Percentiles rank a stretch among this genome's conserved stretches.
phyloP scores from a whole-genome alignment of 2,888 invertebrate genomes.

The Drosophila prolongata region DNA sequence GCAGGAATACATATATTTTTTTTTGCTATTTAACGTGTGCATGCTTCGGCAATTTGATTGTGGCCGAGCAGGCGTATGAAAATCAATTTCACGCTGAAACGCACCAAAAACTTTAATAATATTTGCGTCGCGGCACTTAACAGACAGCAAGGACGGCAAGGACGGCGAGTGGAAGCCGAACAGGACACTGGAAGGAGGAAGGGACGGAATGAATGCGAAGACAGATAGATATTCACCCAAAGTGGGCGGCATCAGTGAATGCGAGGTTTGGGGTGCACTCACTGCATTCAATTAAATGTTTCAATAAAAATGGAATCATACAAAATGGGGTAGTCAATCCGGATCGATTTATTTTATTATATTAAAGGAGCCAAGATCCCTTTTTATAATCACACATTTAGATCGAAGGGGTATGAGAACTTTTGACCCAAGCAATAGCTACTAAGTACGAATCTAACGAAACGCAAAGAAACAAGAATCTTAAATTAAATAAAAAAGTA shows the following conservation, averaged over 20 bases:
- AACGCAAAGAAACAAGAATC: no score
- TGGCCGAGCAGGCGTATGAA: slow-evolving; percentile 80
- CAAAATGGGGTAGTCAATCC: slow-evolving; percentile 1
- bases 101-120: slow-evolving; percentile 81
- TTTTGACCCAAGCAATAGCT: no score
- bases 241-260: not conserved
- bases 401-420: no score
- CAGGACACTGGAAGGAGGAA: slow-evolving; percentile 15
- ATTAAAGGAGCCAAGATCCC: not conserved
- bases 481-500: no score
- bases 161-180: not conserved
- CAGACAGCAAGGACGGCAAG: slow-evolving; percentile 48
- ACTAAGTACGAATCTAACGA: no score
- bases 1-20: slow-evolving; percentile 45
- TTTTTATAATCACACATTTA: no score
- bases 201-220: slow-evolving; percentile 18
- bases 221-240: slow-evolving; percentile 9
- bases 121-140: slow-evolving; percentile 79
- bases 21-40: slow-evolving; percentile 76
- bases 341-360: not conserved
- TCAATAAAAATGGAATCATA: not conserved
- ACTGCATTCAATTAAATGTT: slow-evolving; percentile 25
- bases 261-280: not conserved
- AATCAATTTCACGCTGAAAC: slow-evolving; percentile 80
- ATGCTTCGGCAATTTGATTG: slow-evolving; percentile 80